phyloP scores from a whole-genome alignment of 2,797 vertebrate genomes.

The Microtus agrestis region DNA sequence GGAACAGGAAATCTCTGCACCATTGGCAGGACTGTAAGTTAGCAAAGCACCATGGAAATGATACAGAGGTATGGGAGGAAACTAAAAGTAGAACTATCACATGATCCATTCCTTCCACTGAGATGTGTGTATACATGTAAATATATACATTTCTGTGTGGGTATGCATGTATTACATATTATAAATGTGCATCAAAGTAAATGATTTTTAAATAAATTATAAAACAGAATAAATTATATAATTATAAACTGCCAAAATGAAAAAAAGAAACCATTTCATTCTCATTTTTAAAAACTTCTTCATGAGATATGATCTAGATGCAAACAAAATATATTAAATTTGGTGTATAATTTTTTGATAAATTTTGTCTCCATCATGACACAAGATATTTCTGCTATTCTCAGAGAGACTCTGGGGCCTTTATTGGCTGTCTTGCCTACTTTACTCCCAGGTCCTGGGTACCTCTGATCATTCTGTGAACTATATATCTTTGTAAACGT shows the following conservation, averaged over 20 bases:
- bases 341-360: neutral
- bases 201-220: neutral
- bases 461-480: neutral
- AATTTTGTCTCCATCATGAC: neutral
- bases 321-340: neutral
- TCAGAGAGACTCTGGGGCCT: neutral
- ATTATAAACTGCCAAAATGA: too few species aligned
- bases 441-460: too few species aligned
- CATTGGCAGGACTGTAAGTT: too few species aligned
- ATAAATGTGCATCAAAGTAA: neutral
- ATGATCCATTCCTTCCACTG: neutral
- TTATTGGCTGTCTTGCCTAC: neutral
- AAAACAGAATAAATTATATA: neutral
- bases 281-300: neutral
- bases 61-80: neutral
- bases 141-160: neutral
- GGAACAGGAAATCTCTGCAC: neutral
- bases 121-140: neutral
- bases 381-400: neutral
- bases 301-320: neutral
- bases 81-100: neutral
- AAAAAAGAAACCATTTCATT: too few species aligned
- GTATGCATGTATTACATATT: neutral
- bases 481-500: constrained; percentile 1
- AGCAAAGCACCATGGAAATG: neutral